Evolutionary conservation across 2,113 vertebrate genomes (phyloP).

Genomic region (Takifugu flavidus): DNA sequence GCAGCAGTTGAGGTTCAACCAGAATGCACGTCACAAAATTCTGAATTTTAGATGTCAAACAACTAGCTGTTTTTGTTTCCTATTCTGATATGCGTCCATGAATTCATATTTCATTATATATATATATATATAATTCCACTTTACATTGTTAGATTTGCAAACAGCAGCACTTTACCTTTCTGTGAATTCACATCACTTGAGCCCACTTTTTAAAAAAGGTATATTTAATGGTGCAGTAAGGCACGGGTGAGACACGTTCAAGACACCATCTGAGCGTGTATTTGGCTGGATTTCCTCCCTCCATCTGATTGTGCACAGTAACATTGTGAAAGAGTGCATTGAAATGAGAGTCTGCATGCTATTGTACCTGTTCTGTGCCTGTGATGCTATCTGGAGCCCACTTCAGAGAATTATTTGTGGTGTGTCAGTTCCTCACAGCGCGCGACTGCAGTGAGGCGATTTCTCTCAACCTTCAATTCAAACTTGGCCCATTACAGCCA

Average conservation of each 20-base stretch:
- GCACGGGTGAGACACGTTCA: constrained; percentile 11
- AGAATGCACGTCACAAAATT: too few relatives aligned
- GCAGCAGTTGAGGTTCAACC: too few relatives aligned
- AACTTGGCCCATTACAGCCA: constrained; percentile 84
- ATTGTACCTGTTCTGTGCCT: constrained; percentile 66
- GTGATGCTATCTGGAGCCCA: constrained; percentile 71
- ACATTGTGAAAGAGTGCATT: constrained; percentile 68
- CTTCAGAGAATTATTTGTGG: constrained; percentile 77
- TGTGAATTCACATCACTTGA: constrained; percentile 9
- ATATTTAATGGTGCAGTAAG: neutral
- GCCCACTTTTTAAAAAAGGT: neutral
- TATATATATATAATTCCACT: neutral
- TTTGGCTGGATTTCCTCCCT: constrained; percentile 44
- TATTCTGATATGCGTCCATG: too few relatives aligned
- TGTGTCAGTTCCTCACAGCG: constrained; percentile 79
- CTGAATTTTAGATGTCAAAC: too few relatives aligned
- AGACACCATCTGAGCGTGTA: constrained; percentile 36
- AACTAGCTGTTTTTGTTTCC: too few relatives aligned
- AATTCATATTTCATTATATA: too few relatives aligned
- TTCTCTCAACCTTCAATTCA: constrained; percentile 84
- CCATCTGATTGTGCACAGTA: constrained; percentile 54
- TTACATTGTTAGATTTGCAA: neutral
- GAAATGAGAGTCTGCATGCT: constrained; percentile 70
- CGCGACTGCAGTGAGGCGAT: constrained; percentile 77
- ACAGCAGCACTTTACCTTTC: neutral